Evolutionary conservation across 2,113 vertebrate species (phyloP).

Genomic region (pig (Sus scrofa)): DNA sequence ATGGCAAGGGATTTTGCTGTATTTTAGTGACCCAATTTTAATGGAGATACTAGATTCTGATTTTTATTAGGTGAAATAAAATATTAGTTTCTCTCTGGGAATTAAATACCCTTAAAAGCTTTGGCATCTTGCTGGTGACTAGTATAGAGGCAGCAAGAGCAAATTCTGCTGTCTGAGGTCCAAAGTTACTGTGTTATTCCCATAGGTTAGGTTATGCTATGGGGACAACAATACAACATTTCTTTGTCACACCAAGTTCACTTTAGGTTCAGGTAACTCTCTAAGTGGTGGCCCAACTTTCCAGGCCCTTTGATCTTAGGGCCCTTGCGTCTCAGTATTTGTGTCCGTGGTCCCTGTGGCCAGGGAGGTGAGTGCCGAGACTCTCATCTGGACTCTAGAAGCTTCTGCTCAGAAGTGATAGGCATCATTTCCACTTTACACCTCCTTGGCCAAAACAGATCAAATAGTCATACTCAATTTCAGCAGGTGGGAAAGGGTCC

Average conservation of each 20-base stretch:
- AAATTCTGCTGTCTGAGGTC: not conserved
- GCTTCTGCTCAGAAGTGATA: not conserved
- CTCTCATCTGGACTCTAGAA: not conserved
- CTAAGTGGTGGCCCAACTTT: too few species aligned
- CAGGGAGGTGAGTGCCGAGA: not conserved
- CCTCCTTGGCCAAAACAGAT: not conserved
- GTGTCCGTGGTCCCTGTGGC: not conserved
- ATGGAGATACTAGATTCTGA: slow-evolving; percentile 13
- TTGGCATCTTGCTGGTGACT: slow-evolving; percentile 13
- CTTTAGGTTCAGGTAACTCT: not conserved
- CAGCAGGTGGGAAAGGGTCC: not conserved
- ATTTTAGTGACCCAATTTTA: slow-evolving; percentile 27
- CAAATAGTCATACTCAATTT: not conserved
- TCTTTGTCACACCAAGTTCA: not conserved
- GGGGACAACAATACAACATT: not conserved
- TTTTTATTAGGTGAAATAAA: not conserved
- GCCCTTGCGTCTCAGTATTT: not conserved
- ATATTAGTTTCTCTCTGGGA: not conserved
- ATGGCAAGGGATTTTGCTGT: not conserved
- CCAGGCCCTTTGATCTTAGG: not conserved
- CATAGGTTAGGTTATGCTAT: not conserved
- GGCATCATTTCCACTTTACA: not conserved
- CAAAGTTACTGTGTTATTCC: not conserved
- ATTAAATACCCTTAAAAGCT: slow-evolving; percentile 4
- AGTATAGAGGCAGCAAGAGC: not conserved